A percentile compares a stretch with the other conserved stretches of the same genome.
phyloP scores from a whole-genome alignment of 2,888 invertebrate species.

The Drosophila melanocephala region DNA sequence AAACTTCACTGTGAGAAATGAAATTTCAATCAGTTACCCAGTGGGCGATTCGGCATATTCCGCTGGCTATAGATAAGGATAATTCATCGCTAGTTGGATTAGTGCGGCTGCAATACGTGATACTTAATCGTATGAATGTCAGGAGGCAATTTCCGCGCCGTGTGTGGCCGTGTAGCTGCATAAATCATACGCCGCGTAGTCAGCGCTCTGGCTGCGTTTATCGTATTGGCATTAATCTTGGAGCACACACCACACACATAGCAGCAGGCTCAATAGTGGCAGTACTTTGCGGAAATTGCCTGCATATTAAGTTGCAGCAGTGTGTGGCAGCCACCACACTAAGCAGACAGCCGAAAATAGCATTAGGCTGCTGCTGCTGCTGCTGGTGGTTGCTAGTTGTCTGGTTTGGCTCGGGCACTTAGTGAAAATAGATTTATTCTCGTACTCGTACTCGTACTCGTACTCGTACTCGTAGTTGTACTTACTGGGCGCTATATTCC shows the following conservation, averaged over 20 bases:
- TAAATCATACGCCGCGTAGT: constrained; percentile 58
- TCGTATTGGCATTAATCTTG: constrained; percentile 81
- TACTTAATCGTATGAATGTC: constrained; percentile 69
- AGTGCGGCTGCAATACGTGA: constrained; percentile 28
- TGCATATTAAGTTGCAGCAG: constrained; percentile 73
- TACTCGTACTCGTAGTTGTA: constrained; percentile 44
- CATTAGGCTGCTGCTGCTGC: constrained; percentile 24
- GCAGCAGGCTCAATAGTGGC: constrained; percentile 24
- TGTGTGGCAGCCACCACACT: constrained; percentile 27
- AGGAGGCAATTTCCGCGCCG: constrained; percentile 69
- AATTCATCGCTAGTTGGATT: constrained; percentile 15
- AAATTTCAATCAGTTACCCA: not conserved
- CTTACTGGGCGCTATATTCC: constrained; percentile 90
- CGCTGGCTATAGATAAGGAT: not conserved
- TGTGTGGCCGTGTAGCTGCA: constrained; percentile 53
- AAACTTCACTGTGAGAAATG: too few relatives aligned
- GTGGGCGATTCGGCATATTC: not conserved
- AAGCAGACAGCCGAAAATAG: constrained; percentile 24
- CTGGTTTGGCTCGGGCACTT: constrained; percentile 17
- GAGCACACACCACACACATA: constrained; percentile 13
- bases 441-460: constrained; percentile 44
- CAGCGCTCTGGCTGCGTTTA: constrained; percentile 52
- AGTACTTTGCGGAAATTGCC: constrained; percentile 79
- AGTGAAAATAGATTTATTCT: constrained; percentile 72
- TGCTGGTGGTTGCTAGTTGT: not conserved